Percentiles rank a stretch among this genome's conserved stretches.
Conservation (phyloP, 2,888 invertebrate species). For the Schrankia costaestrigalis region DNA sequence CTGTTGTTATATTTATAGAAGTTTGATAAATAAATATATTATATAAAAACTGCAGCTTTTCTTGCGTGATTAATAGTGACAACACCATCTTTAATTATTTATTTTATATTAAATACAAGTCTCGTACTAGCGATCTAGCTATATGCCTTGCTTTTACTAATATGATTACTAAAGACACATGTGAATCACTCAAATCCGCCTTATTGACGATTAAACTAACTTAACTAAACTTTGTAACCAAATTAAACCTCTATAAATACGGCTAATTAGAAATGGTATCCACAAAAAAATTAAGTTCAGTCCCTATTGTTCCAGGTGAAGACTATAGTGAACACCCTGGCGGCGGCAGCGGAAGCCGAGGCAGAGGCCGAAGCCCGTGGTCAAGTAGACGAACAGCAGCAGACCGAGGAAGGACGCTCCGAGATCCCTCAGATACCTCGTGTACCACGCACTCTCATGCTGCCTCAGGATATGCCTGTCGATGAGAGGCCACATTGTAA, state of each 20-base stretch:
- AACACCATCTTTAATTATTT: not conserved
- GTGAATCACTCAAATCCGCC: no score
- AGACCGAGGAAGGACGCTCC: conserved; percentile 42
- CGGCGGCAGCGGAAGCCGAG: conserved; percentile 62
- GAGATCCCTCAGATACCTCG: conserved; percentile 53
- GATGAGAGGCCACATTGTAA: conserved; percentile 89
- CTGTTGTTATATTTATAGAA: no score
- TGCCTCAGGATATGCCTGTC: conserved; percentile 77
- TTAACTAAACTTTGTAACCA: no score
- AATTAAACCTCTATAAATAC: no score
- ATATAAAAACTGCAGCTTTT: not conserved
- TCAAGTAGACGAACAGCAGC: conserved; percentile 46
- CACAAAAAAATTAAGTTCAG: conserved; percentile 6
- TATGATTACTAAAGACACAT: no score
- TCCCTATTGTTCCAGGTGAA: conserved; percentile 53
- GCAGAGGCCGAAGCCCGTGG: conserved; percentile 58
- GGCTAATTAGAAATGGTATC: no score
- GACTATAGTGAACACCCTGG: conserved; percentile 70
- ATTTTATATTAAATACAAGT: no score
- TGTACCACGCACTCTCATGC: conserved; percentile 78
- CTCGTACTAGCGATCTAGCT: no score
- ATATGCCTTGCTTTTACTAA: no score
- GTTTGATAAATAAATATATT: no score
- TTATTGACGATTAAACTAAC: no score
- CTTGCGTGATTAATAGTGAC: not conserved